Percentiles rank a stretch among this genome's conserved stretches.
Conservation (phyloP, 2,113 vertebrate genomes). For the Ammodytes marinus region DNA sequence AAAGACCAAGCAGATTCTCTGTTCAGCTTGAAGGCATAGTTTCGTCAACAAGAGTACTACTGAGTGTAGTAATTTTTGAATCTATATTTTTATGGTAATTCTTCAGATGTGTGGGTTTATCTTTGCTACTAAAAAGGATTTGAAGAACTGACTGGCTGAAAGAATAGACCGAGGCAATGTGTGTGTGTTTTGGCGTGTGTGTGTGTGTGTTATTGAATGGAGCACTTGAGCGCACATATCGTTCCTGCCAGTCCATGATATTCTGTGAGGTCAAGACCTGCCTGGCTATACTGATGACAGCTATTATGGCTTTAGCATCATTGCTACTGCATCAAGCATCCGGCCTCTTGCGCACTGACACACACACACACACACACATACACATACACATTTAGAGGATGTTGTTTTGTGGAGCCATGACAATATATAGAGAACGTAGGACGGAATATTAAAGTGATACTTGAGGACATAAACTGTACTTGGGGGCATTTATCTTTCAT, state of each 20-base stretch:
- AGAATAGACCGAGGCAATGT: neutral
- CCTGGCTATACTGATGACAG: constrained; percentile 46
- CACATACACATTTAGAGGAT: neutral
- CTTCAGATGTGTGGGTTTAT: neutral
- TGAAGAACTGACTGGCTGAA: neutral
- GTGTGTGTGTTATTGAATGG: constrained; percentile 34
- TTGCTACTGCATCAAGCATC: constrained; percentile 40
- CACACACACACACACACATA: constrained; percentile 13
- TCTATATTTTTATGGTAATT: neutral
- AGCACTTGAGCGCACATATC: constrained; percentile 48
- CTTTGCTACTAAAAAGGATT: neutral
- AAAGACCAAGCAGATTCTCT: neutral
- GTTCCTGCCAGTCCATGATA: constrained; percentile 39
- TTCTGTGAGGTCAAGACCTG: constrained; percentile 53
- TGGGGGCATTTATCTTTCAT: neutral
- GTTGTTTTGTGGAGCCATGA: neutral
- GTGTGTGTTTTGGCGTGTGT: neutral
- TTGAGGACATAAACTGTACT: neutral
- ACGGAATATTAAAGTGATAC: neutral
- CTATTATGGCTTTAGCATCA: constrained; percentile 50
- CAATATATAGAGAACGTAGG: neutral
- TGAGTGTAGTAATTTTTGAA: neutral
- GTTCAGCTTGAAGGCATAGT: constrained; percentile 3
- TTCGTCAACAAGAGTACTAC: neutral
- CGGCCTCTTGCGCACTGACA: constrained; percentile 21